Evolutionary conservation across 2,797 vertebrate species (phyloP), one percentile per base, ranked within the genome.

Genomic region (Urophycis tenuis): DNA sequence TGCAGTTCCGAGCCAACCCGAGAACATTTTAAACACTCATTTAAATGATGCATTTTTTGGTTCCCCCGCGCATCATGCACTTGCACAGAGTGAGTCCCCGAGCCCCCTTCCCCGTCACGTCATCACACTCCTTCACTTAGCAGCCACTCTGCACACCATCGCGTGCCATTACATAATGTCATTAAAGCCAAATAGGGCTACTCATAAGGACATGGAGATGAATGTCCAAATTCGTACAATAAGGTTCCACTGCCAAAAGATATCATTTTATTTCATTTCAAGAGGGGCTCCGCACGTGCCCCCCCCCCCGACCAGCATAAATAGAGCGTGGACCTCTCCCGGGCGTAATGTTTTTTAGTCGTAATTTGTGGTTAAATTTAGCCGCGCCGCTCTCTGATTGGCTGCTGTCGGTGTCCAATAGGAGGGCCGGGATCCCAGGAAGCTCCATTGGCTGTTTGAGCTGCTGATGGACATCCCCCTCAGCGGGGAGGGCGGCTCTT

Each of bases 401-500:
- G 75, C 72, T 83, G 74, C 53, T 72, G 6, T 81, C n/a, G 72
- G 80, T 84, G 79, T 82, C 49, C 79, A 83, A 85, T 82, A 99
- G 97, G 97, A 98, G 90, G 97, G 97, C 87, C 93, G 96, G 84
- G 97, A 99, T 88, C 96, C 97, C 71, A 93, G 96, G 83, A 99
- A 98, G 80, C 93, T 99, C 83, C 94, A 97, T 80, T 97, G 97
- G 96, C 93, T 99, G 81, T 94, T 98, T 86, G 97, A 99, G 87
- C 87, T 98, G 89, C 89, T 98, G 67, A 93, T 99, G 94, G 97
- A 99, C 83, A 96, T 95, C 75, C 97, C 96, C 1, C 80, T 99
- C 80, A 97, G 94, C 22, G 97, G 96, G 29, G 96, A 99, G 93
- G 96, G 95, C 19, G 95, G 97, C 77, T 98, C 97, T 0, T 99